These are phyloP conservation scores for Drosophila quinaria DNA, from an alignment of 2,888 invertebrate genomes.

Conservation along the genomic window DNA sequence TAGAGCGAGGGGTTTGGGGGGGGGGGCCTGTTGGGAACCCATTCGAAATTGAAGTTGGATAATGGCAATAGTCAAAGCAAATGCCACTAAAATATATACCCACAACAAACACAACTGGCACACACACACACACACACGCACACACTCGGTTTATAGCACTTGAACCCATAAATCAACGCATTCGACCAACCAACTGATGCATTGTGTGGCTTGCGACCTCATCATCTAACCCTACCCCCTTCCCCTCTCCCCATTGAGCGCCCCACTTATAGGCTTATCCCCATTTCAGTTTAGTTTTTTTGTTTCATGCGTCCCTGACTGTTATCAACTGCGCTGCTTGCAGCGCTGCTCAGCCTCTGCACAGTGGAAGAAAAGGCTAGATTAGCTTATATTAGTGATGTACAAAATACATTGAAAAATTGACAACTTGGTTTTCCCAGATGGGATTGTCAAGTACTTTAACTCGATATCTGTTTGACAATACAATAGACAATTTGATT, in stretches of 20 bases:
- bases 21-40: neutral
- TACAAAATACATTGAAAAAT: no score
- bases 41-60: slow-evolving; percentile 47
- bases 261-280: slow-evolving; percentile 21
- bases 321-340: slow-evolving; percentile 34
- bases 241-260: slow-evolving; percentile 1
- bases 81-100: slow-evolving; percentile 23
- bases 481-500: no score
- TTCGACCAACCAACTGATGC: slow-evolving; percentile 38
- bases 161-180: slow-evolving; percentile 66
- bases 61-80: slow-evolving; percentile 49
- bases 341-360: slow-evolving; percentile 16
- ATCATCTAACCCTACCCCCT: slow-evolving; percentile 2
- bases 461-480: no score
- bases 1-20: neutral
- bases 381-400: no score
- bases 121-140: slow-evolving; percentile 7
- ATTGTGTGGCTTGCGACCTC: slow-evolving; percentile 53
- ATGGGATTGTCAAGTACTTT: no score
- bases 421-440: no score
- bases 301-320: slow-evolving; percentile 34
- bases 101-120: neutral
- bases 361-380: neutral
- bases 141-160: slow-evolving; percentile 24
- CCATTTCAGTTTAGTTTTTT: slow-evolving; percentile 13